Evolutionary conservation across 37 sponge, comb jelly and placozoan species (phyloP), one percentile per base, ranked within the genome.

Genomic region (Mnemiopsis leidyi): DNA sequence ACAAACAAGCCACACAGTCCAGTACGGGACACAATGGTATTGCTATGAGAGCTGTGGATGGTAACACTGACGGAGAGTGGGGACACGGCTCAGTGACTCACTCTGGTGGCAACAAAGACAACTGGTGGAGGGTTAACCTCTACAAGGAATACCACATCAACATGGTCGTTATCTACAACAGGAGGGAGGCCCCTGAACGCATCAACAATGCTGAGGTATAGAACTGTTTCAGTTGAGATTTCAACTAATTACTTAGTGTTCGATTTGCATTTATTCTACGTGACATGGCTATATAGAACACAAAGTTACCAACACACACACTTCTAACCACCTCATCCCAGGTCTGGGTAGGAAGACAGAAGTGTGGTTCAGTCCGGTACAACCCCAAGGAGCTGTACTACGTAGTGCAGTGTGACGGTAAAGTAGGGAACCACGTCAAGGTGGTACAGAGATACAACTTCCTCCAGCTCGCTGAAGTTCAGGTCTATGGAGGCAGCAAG

Each of bases 121-220:
- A 71, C 30, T 71, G 75, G 75, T 71, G 26, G 30, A 71, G 30
- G n/a, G 75, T 71, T 23, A 28, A 71, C 30, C 75, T 71, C 30
- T 71, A 71, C 75, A 71, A 71, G 75, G 30, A n/a, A 7, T 71
- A 71, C n/a, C 75, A 28, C 20, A 25, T 71, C 75, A 71, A 71
- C 75, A 71, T 71, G 75, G 75, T 71, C 30, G 75, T 71, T 5
- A 71, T 71, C 30, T 71, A 71, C 75, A 71, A 71, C 75, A 13
- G 75, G 3, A n/a, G 75, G 30, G 75, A 71, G 30, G 5, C 30
- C n/a, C 75, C 25, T 23, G 26, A n/a, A 71, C 75, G 75, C 7
- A 71, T 71, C 75, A 71, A 71, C 30, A 71, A 71, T 18, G 75
- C 75, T 29, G 75, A 71, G 75, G 75, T 71, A 5, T 5, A 25